Conservation (phyloP, 2,113 vertebrate species). For the Scopus umbretta region DNA sequence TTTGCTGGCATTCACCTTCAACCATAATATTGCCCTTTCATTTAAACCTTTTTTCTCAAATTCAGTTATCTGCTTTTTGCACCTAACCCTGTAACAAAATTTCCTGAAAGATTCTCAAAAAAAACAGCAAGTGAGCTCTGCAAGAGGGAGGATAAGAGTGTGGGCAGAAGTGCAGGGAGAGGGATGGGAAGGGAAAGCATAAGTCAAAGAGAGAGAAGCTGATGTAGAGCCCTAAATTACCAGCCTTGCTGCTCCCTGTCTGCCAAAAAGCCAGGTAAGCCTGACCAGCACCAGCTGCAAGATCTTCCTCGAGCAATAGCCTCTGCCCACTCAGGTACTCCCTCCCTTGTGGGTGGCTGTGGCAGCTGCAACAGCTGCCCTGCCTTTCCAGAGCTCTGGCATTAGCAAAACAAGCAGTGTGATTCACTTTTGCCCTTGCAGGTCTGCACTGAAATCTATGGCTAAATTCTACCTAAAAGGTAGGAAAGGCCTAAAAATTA, state of each 20-base stretch:
- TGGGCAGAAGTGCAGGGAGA: not conserved
- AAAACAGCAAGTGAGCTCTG: not conserved
- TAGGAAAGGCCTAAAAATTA: not conserved
- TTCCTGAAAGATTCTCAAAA: not conserved
- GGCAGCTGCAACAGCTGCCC: not conserved
- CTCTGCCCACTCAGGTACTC: not conserved
- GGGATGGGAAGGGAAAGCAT: not conserved
- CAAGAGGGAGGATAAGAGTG: fast-evolving
- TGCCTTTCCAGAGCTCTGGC: not conserved
- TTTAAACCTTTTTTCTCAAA: not conserved
- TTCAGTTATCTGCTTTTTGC: not conserved
- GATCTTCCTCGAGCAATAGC: not conserved
- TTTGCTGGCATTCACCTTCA: not conserved
- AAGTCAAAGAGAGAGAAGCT: not conserved
- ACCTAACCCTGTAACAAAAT: not conserved
- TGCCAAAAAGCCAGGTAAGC: not conserved
- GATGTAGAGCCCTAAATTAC: not conserved
- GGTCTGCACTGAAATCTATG: not conserved
- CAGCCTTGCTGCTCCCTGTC: not conserved
- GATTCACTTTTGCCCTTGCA: not conserved
- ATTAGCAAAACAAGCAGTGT: not conserved
- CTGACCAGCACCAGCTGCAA: not conserved
- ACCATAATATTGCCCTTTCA: not conserved
- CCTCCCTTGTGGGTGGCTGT: not conserved
- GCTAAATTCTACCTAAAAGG: not conserved